These are phyloP conservation scores for Hesperia comma DNA, from an alignment of 2,888 invertebrate genomes.

Conservation along the genomic window DNA sequence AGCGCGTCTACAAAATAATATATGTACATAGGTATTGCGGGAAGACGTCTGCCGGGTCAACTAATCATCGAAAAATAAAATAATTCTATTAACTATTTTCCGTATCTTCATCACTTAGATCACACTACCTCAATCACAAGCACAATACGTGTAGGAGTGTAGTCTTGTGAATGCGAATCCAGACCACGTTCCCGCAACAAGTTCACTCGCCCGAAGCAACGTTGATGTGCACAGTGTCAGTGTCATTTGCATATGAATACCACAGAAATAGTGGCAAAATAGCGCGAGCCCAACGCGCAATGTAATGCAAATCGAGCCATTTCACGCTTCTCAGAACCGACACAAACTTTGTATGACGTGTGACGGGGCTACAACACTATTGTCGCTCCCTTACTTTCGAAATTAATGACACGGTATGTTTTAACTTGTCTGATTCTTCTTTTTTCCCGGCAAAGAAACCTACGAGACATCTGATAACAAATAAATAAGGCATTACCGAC, in stretches of 20 bases:
- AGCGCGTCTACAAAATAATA: no score
- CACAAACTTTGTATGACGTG: constrained; percentile 23
- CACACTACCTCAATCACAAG: no score
- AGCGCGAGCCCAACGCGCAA: constrained; percentile 32
- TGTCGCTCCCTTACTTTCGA: constrained; percentile 9
- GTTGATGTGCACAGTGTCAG: constrained; percentile 6
- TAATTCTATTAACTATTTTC: no score
- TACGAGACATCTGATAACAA: no score
- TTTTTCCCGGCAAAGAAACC: no score
- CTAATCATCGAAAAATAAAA: no score
- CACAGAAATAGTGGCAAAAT: constrained; percentile 28
- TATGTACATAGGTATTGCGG: no score
- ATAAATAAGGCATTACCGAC: no score
- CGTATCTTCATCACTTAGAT: no score
- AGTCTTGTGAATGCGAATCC: neutral
- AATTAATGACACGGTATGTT: neutral
- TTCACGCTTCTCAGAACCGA: constrained; percentile 45
- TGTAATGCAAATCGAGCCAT: constrained; percentile 51
- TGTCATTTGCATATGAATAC: constrained; percentile 38
- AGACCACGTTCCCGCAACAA: neutral
- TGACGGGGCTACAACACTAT: constrained; percentile 1
- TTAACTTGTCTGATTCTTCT: no score
- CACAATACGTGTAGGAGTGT: no score
- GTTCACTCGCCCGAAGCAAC: neutral
- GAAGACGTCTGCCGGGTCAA: no score